A percentile compares a stretch with the other conserved stretches of the same genome.
Evolutionary conservation across 2,888 invertebrate genomes (phyloP).

Genomic region (Nipponacmea schrenckii): DNA sequence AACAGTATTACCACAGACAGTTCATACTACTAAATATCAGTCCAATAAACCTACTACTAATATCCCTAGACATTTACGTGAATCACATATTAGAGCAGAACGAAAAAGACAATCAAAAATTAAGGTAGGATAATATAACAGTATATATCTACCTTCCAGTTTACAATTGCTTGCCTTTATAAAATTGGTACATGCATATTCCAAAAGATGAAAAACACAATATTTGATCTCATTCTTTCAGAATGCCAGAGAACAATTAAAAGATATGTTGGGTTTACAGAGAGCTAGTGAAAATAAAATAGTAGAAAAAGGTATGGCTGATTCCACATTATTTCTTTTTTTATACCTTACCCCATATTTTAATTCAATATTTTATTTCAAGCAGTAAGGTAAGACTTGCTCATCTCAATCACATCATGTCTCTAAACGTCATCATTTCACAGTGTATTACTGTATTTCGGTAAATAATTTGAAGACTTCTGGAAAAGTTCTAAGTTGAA

Average conservation of each 20-base stretch:
- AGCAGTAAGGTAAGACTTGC: neutral
- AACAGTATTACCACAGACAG: too few relatives aligned
- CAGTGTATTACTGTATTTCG: too few relatives aligned
- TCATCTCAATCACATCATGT: neutral
- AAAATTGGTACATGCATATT: too few relatives aligned
- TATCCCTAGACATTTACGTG: neutral
- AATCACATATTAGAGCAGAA: slow-evolving; percentile 3
- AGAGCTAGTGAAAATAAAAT: slow-evolving; percentile 8
- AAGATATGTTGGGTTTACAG: neutral
- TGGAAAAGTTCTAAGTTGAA: too few relatives aligned
- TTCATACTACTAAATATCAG: too few relatives aligned
- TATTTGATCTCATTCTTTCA: neutral
- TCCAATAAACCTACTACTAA: neutral
- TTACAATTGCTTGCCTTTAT: too few relatives aligned
- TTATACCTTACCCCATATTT: neutral
- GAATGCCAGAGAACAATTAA: neutral
- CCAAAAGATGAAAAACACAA: too few relatives aligned
- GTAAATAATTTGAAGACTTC: too few relatives aligned
- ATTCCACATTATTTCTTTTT: neutral
- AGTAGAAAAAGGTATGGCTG: neutral
- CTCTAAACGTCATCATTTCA: too few relatives aligned
- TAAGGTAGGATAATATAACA: neutral
- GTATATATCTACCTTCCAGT: too few relatives aligned
- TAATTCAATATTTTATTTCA: neutral
- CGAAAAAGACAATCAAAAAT: slow-evolving; percentile 3